These are phyloP conservation scores for Linurgus olivaceus DNA, from an alignment of 2,797 vertebrate species.

Conservation along the genomic window DNA sequence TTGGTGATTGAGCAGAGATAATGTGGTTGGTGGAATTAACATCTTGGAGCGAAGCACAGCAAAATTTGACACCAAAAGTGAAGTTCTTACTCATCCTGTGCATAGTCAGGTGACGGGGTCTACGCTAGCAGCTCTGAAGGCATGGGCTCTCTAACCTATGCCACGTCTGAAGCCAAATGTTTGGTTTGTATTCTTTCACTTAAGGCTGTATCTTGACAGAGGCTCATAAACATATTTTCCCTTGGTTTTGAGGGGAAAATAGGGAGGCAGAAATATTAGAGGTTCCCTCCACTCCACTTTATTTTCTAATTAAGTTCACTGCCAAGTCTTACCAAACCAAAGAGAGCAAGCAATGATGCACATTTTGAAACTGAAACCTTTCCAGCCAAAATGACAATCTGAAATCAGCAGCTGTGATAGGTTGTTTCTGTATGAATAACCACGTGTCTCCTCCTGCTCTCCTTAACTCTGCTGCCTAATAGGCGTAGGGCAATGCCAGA, in stretches of 20 bases:
- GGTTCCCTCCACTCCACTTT: neutral
- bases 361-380: neutral
- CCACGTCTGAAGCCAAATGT: neutral
- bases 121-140: neutral
- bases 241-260: neutral
- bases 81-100: neutral
- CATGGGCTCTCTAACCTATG: neutral
- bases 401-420: neutral
- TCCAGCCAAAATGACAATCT: neutral
- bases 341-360: neutral
- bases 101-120: neutral
- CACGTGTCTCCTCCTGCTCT: neutral
- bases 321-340: neutral
- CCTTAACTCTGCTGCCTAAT: neutral
- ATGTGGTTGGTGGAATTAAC: fast-evolving
- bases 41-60: neutral
- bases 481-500: neutral
- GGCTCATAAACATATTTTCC: neutral
- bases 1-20: neutral
- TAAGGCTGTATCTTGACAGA: constrained; percentile 29
- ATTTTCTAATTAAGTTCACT: neutral
- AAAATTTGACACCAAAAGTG: neutral
- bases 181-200: neutral
- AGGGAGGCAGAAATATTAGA: neutral
- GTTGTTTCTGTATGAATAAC: neutral